These are phyloP conservation scores for Nansenia antarctica DNA, from an alignment of 2,113 vertebrate species.

Conservation along the genomic window DNA sequence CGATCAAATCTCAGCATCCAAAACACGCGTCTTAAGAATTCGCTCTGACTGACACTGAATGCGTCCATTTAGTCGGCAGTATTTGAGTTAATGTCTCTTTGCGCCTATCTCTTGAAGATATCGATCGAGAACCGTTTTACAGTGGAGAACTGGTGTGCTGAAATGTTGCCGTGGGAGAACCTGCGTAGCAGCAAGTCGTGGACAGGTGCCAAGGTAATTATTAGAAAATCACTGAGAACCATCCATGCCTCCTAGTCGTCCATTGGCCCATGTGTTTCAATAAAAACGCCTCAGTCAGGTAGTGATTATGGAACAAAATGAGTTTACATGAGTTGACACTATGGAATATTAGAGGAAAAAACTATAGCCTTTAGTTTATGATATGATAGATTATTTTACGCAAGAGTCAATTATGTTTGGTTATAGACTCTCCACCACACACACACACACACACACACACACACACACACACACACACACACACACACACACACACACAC, in stretches of 20 bases:
- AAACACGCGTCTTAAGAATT: slow-evolving; percentile 25
- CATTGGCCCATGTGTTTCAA: no score
- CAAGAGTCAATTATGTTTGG: no score
- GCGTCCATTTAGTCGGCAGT: slow-evolving; percentile 35
- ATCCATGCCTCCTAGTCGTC: no score
- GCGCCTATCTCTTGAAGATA: slow-evolving; percentile 52
- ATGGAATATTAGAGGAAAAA: no score
- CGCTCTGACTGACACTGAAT: slow-evolving; percentile 57
- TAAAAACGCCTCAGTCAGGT: no score
- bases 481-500: not conserved
- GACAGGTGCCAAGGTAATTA: slow-evolving; percentile 12
- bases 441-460: not conserved
- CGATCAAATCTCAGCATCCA: slow-evolving; percentile 67
- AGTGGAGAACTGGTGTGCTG: not conserved
- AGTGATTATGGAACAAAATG: no score
- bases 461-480: no score
- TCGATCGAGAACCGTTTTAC: slow-evolving; percentile 9
- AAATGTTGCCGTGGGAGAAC: not conserved
- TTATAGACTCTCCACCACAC: no score
- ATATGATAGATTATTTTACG: no score
- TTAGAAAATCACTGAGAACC: not conserved
- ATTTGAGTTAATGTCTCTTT: not conserved
- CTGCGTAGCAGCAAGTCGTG: not conserved
- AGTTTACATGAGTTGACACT: no score
- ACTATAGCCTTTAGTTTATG: no score